Conservation (phyloP, 2,888 invertebrate species). For the Machimus rusticus region DNA sequence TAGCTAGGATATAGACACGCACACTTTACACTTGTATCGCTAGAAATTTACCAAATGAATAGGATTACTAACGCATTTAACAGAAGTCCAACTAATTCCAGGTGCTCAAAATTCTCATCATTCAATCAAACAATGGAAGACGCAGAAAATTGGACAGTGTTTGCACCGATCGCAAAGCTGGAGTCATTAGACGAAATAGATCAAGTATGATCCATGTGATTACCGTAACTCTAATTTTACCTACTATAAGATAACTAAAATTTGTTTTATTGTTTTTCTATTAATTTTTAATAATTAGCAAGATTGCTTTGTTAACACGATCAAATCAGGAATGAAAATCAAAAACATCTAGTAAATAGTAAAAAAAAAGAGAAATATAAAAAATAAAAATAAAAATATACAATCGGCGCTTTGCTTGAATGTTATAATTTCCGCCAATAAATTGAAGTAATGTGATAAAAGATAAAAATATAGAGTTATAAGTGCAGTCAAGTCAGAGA, state of each 20-base stretch:
- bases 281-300: not conserved
- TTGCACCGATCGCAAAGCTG: slow-evolving; percentile 71
- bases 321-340: not conserved
- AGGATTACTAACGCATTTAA: not conserved
- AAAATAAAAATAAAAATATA: not conserved
- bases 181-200: slow-evolving; percentile 73
- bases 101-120: slow-evolving; percentile 56
- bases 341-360: not conserved
- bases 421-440: not conserved
- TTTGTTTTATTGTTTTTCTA: slow-evolving; percentile 5
- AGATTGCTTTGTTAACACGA: not conserved
- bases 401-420: not conserved
- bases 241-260: not conserved
- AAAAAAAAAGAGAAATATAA: not conserved
- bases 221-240: slow-evolving; percentile 33
- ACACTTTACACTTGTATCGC: not conserved
- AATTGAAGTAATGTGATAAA: not conserved
- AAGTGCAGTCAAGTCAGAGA: not conserved
- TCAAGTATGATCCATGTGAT: slow-evolving; percentile 57
- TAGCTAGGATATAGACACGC: not conserved
- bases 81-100: slow-evolving; percentile 43
- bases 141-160: slow-evolving; percentile 55
- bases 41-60: not conserved
- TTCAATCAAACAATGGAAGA: slow-evolving; percentile 56
- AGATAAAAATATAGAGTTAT: not conserved